Percentiles rank a stretch among this genome's conserved stretches.
phyloP scores from a whole-genome alignment of 2,888 invertebrate species.

The Orthonychiurus folsomi region DNA sequence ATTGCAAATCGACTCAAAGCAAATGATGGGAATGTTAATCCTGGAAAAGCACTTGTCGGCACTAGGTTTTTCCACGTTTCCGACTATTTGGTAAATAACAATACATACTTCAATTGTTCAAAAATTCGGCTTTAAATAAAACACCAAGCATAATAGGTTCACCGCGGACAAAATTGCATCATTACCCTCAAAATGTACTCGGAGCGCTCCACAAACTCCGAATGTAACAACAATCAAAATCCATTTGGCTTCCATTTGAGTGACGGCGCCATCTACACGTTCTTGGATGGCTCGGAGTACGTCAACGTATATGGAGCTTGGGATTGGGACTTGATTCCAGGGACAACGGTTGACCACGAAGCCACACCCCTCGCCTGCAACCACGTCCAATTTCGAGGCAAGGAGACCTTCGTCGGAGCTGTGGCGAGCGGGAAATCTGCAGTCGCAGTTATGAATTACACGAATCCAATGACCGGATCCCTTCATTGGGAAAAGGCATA shows the following conservation, averaged over 20 bases:
- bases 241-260: slow-evolving; percentile 21
- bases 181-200: slow-evolving; percentile 21
- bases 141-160: too few relatives aligned
- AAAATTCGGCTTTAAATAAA: neutral
- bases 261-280: slow-evolving; percentile 19
- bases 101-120: neutral
- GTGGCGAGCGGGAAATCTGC: slow-evolving; percentile 8
- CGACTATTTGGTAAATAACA: slow-evolving; percentile 10
- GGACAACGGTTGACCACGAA: slow-evolving; percentile 11
- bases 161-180: slow-evolving; percentile 12
- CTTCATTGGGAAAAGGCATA: slow-evolving; percentile 15
- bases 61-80: slow-evolving; percentile 16
- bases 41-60: slow-evolving; percentile 11
- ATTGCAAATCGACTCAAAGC: slow-evolving; percentile 10
- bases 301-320: slow-evolving; percentile 20
- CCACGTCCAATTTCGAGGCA: slow-evolving; percentile 11
- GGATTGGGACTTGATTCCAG: slow-evolving; percentile 22
- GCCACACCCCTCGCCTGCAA: slow-evolving; percentile 14
- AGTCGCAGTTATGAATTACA: slow-evolving; percentile 19
- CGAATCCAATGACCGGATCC: slow-evolving; percentile 12
- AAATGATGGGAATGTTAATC: neutral
- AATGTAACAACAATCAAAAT: slow-evolving; percentile 21
- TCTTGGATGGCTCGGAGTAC: slow-evolving; percentile 16
- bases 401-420: slow-evolving; percentile 15
- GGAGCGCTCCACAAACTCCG: slow-evolving; percentile 17